These are phyloP conservation scores for Aptenodytes patagonicus DNA, from an alignment of 2,113 vertebrate species.

Conservation along the genomic window DNA sequence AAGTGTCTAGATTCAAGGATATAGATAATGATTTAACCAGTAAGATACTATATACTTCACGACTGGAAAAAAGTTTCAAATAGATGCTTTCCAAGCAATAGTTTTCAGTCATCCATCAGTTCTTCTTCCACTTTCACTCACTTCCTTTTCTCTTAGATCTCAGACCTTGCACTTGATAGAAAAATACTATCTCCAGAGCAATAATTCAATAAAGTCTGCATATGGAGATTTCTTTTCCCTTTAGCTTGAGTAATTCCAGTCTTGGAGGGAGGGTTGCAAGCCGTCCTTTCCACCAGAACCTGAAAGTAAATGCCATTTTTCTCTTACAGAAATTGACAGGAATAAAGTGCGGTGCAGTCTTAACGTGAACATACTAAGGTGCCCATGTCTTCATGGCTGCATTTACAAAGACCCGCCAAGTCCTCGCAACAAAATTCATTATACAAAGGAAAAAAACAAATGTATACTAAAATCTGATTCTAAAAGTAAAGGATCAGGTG, in stretches of 20 bases:
- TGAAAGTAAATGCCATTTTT: neutral
- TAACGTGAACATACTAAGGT: neutral
- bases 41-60: neutral
- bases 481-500: neutral
- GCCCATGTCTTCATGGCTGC: neutral
- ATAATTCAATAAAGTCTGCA: neutral
- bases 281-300: neutral
- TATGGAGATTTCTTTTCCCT: neutral
- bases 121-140: neutral
- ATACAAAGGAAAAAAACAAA: neutral
- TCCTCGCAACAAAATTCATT: neutral
- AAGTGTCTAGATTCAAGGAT: neutral
- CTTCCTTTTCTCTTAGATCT: neutral
- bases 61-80: neutral
- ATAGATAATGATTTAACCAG: neutral
- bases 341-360: neutral
- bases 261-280: neutral
- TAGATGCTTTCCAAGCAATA: neutral
- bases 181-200: neutral
- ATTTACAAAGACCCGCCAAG: neutral
- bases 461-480: neutral
- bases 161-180: neutral
- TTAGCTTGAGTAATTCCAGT: neutral
- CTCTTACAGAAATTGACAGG: neutral
- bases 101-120: neutral